Base-by-base conservation (phyloP, 2,113 vertebrate genomes). In the Mola mola region DNA sequence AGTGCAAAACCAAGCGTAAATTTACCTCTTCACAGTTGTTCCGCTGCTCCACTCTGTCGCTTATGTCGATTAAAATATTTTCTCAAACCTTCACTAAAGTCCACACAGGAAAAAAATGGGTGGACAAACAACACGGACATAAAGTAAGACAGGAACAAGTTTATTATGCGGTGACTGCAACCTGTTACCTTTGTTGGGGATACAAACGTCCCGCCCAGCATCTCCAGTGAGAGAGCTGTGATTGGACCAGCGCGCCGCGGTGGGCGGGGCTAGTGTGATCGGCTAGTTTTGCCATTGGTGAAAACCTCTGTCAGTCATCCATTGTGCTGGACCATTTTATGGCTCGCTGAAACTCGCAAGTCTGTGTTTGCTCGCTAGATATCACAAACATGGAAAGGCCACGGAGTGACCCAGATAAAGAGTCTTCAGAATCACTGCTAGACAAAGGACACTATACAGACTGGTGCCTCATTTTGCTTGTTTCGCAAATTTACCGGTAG, bases 101-200 rank as follows among this genome's bases (percentile, higher is more conserved):
- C 20, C 40, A 16, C 29, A 0, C 1, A 6, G 16, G 56, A 53
- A 0, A 13, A 21, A 62, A 11, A 8, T 29, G 19, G 17, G 37
- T 26, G 42, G n/a, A 25, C 64, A 50, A 49, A 36, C 29, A 55
- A 56, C 42, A 24, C 50, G 19, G 3, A 4, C 26, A 21, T 1
- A 66, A 66, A 31, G 46, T 1, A 36, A 11, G 4, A 26, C 42
- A 37, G 66, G 53, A 48, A 75, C 41, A 75, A 84, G 49, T 89
- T 89, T 79, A 84, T 84, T 64, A 42, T 40, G 42, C 33, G 16
- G 48, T 49, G 48, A 58, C 34, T 38, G 75, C 90, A 92, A 92
- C 91, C 92, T 92, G 92, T 93, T 93, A 91, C 90, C 91, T 92
- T 87, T 84, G 66, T 85, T 51, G 56, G 63, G 36, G 85, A 87